Evolutionary conservation across 2,888 invertebrate species (phyloP).

Genomic region (Tinea pellionella): DNA sequence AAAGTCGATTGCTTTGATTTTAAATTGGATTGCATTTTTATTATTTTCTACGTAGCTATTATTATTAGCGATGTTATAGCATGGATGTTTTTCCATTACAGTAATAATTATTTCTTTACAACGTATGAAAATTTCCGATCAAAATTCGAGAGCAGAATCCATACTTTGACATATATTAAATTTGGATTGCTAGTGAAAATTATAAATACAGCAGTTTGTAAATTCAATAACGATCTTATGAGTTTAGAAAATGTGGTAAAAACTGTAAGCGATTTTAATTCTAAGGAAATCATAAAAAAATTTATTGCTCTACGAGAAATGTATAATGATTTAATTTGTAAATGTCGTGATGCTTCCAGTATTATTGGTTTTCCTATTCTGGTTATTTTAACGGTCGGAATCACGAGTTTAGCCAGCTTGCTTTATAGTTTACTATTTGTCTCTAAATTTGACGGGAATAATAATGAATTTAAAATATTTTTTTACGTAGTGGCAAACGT

Average conservation of each 20-base stretch:
- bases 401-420: background rate
- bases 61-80: background rate
- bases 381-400: background rate
- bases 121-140: background rate
- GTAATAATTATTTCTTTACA: background rate
- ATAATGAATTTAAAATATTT: background rate
- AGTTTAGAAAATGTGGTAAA: background rate
- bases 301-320: background rate
- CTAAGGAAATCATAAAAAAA: background rate
- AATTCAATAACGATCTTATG: background rate
- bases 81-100: background rate
- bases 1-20: background rate
- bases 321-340: background rate
- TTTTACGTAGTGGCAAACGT: slow-evolving; percentile 8
- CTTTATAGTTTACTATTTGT: background rate
- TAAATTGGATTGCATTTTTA: background rate
- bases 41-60: background rate
- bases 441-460: background rate
- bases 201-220: background rate
- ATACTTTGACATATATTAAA: slow-evolving; percentile 5
- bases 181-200: background rate
- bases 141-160: slow-evolving; percentile 4
- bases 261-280: background rate
- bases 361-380: background rate
- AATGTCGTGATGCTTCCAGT: background rate